Conservation (phyloP, 2,113 vertebrate genomes). For the Dasypus novemcinctus region DNA sequence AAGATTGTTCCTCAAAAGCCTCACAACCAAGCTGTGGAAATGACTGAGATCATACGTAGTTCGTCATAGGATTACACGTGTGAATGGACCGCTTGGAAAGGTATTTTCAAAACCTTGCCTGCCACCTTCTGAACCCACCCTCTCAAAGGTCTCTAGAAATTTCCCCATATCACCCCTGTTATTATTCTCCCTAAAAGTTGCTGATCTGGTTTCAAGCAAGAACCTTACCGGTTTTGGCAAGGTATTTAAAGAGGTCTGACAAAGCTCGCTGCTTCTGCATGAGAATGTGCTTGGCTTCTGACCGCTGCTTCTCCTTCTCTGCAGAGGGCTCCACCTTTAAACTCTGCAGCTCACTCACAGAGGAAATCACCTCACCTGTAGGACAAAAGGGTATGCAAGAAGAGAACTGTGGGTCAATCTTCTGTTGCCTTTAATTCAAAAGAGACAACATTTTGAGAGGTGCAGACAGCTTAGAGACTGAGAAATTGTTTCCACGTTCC, state of each 20-base stretch:
- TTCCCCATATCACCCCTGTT: background rate
- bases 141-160: background rate
- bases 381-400: background rate
- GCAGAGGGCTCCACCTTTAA: slow-evolving; percentile 86
- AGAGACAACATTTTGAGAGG: background rate
- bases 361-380: slow-evolving; percentile 90
- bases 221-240: slow-evolving; percentile 86
- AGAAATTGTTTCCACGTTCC: background rate
- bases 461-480: background rate
- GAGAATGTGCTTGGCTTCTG: slow-evolving; percentile 95
- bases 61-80: background rate
- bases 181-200: background rate
- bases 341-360: slow-evolving; percentile 88
- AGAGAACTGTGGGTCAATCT: background rate
- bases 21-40: background rate
- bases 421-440: background rate
- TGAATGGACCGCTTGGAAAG: background rate
- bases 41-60: background rate
- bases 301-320: slow-evolving; percentile 92
- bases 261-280: slow-evolving; percentile 96
- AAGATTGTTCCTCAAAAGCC: background rate
- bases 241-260: slow-evolving; percentile 95
- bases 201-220: background rate
- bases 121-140: background rate
- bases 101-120: background rate